A percentile compares a stretch with the other conserved stretches of the same genome.
These are phyloP conservation scores for Drepanosiphum platanoidis DNA, from an alignment of 2,888 invertebrate species.

Conservation along the genomic window DNA sequence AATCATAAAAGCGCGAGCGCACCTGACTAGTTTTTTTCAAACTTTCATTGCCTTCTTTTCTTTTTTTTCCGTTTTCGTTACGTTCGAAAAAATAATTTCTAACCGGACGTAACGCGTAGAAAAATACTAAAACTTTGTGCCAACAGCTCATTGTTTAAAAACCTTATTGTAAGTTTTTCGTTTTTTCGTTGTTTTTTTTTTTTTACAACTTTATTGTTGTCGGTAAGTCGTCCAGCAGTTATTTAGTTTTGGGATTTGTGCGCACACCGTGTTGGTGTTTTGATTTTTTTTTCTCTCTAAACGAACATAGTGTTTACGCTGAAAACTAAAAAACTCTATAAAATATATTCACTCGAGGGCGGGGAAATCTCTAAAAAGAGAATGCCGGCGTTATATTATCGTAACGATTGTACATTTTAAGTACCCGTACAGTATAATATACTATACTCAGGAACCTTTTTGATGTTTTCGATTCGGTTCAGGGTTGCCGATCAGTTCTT, in stretches of 20 bases:
- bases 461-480: too few relatives aligned
- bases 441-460: too few relatives aligned
- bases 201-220: constrained; percentile 23
- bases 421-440: too few relatives aligned
- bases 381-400: too few relatives aligned
- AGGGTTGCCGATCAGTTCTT: too few relatives aligned
- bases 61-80: not conserved
- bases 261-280: not conserved
- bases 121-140: constrained; percentile 44
- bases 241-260: constrained; percentile 42
- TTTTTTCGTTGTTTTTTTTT: not conserved
- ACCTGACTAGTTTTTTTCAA: not conserved
- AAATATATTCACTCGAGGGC: too few relatives aligned
- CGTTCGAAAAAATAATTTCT: constrained; percentile 8
- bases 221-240: constrained; percentile 8
- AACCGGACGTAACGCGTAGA: constrained; percentile 27
- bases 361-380: too few relatives aligned
- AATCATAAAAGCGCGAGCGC: not conserved
- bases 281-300: not conserved
- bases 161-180: constrained; percentile 25
- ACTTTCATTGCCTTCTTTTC: not conserved
- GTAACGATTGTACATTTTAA: too few relatives aligned
- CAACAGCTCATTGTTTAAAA: constrained; percentile 45
- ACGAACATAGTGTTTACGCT: not conserved
- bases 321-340: not conserved